Evolutionary conservation across 2,113 vertebrate genomes (phyloP).

Genomic region (Opisthocomus hoazin): DNA sequence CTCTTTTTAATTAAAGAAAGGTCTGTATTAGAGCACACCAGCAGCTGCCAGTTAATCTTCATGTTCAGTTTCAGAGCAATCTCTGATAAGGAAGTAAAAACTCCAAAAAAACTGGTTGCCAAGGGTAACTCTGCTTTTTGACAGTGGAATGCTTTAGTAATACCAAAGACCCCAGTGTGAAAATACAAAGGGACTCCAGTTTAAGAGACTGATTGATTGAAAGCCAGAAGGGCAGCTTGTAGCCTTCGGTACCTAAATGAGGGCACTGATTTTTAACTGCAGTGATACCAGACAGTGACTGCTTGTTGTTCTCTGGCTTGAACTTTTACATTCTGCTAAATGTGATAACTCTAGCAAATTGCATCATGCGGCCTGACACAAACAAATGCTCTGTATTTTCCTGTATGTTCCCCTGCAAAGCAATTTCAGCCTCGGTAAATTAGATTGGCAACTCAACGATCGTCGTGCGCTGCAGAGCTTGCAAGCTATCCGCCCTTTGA

Average conservation of each 20-base stretch:
- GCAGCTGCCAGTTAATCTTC: constrained; percentile 62
- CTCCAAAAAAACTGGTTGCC: constrained; percentile 63
- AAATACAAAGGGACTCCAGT: constrained; percentile 68
- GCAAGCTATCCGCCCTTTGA: constrained; percentile 41
- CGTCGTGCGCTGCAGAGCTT: background rate
- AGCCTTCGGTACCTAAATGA: constrained; percentile 50
- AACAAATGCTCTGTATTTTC: constrained; percentile 28
- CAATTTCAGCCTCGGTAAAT: constrained; percentile 5
- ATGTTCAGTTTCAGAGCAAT: constrained; percentile 34
- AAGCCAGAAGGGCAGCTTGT: constrained; percentile 52
- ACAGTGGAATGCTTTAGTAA: constrained; percentile 60
- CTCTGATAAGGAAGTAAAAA: constrained; percentile 57
- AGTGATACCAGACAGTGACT: constrained; percentile 59
- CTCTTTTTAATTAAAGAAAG: constrained; percentile 1
- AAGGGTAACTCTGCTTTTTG: constrained; percentile 57
- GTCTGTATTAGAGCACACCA: background rate
- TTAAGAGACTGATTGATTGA: constrained; percentile 48
- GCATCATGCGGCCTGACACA: constrained; percentile 32
- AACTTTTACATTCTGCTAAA: constrained; percentile 43
- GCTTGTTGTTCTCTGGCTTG: constrained; percentile 34
- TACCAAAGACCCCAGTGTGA: constrained; percentile 58
- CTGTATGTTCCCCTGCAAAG: background rate
- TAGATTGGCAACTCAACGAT: background rate
- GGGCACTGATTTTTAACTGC: constrained; percentile 63
- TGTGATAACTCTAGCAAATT: constrained; percentile 51